These are phyloP conservation scores for Sebastes baramenuke DNA, from an alignment of 2,797 vertebrate species.

Conservation along the genomic window DNA sequence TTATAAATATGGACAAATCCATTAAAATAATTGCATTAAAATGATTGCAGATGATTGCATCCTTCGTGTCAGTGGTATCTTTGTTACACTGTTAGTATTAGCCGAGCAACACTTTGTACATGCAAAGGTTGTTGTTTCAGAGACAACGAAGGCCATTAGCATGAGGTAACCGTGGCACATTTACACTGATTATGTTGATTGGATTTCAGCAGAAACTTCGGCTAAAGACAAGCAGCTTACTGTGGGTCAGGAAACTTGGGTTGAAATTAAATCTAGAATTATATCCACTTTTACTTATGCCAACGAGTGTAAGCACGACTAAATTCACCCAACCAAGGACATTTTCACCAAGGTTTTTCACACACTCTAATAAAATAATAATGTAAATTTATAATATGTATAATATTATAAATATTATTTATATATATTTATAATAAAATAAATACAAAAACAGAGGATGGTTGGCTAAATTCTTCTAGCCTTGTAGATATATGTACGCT, in stretches of 20 bases:
- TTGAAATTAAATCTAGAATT: background rate
- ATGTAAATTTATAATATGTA: no score
- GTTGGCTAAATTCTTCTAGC: no score
- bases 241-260: background rate
- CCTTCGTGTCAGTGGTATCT: background rate
- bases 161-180: background rate
- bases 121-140: background rate
- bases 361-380: no score
- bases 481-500: no score
- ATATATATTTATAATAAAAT: no score
- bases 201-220: background rate
- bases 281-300: background rate
- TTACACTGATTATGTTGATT: background rate
- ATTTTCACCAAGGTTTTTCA: no score
- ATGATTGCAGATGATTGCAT: constrained; percentile 28
- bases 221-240: background rate
- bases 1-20: constrained; percentile 31
- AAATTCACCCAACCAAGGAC: no score
- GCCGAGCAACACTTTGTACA: background rate
- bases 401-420: no score
- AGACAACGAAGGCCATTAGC: background rate
- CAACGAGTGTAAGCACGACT: background rate
- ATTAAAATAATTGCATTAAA: constrained; percentile 33
- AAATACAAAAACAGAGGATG: no score
- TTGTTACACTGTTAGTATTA: constrained; percentile 10